Conservation (phyloP, 1,140 invertebrate genomes). For the Drosophila rufa region DNA sequence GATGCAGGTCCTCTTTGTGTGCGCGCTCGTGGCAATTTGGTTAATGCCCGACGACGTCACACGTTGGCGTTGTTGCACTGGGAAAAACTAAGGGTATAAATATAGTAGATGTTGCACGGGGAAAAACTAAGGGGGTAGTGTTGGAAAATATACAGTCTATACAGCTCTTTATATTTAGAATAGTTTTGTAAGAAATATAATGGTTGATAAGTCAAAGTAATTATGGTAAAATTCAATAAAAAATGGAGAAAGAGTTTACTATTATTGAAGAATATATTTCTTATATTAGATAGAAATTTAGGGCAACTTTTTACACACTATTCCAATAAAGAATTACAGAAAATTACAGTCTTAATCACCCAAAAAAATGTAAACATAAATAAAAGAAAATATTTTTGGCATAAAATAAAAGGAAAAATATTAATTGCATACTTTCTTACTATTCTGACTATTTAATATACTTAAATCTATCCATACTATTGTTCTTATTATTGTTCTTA, state of each 20-base stretch:
- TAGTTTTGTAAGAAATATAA: not conserved
- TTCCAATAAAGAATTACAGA: too few relatives aligned
- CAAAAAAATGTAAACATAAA: not conserved
- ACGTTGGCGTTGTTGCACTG: constrained; percentile 16
- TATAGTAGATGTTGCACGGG: constrained; percentile 6
- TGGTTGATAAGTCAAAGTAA: too few relatives aligned
- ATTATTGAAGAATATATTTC: too few relatives aligned
- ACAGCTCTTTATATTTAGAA: not conserved
- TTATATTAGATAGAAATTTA: too few relatives aligned
- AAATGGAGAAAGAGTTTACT: not conserved
- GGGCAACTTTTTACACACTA: too few relatives aligned
- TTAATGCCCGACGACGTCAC: constrained; percentile 53
- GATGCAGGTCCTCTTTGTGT: constrained; percentile 29
- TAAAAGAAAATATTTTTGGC: not conserved
- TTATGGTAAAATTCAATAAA: too few relatives aligned
- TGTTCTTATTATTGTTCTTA: too few relatives aligned
- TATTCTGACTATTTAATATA: too few relatives aligned
- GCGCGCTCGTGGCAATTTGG: constrained; percentile 50
- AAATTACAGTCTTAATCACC: too few relatives aligned
- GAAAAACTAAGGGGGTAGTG: not conserved
- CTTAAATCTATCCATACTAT: too few relatives aligned
- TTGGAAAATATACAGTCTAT: rapidly evolving
- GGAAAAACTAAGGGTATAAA: not conserved
- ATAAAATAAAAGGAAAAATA: not conserved
- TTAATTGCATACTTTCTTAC: not conserved